Evolutionary conservation across 2,113 vertebrate genomes (phyloP), one percentile per base, ranked within the genome.

Genomic region (Chionis minor): DNA sequence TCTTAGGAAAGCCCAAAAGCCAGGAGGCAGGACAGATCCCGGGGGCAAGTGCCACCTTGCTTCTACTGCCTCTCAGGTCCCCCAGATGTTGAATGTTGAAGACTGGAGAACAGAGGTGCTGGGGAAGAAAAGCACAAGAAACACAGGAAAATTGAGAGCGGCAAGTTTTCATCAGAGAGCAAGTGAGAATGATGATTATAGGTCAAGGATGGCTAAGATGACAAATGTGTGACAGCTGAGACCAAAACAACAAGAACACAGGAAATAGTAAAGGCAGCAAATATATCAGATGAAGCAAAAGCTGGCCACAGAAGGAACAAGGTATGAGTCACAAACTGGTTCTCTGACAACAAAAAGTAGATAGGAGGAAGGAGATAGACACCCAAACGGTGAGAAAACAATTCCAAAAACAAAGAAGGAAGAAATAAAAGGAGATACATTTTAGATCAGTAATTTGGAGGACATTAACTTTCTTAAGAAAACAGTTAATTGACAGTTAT

Each of bases 261-360:
- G 92, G 93, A 95, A 94, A 79, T 49, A 92, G 84, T 81, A 91
- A 86, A 91, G 90, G 91, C 88, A 77, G 77, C 14, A 93, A 92
- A 94, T 69, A 86, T 27, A 91, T 86, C 71, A 91, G 93, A 90
- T 71, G 86, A 94, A 49, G 72, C 84, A 92, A 93, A 95, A 92
- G 33, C 62, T 86, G 81, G 59, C 89, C 27, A 1, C 91, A 93
- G 87, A 92, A 91, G 92, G 56, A 95, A 94, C 72, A 84, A 71
- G 28, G 86, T 62, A 10, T 96, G 95, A 97, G 96, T 95, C 94
- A 96, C 66, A 83, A 74, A 67, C 71, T 52, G 35, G 75, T 83
- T 89, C 67, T 94, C 78, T 85, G 74, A 91, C 38, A 92, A 71
- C 35, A 73, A 80, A 63, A 95, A 42, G 19, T 21, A 90, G 81